Evolutionary conservation across 2,113 vertebrate species (phyloP).

Genomic region (Chaetorhynchus papuensis): DNA sequence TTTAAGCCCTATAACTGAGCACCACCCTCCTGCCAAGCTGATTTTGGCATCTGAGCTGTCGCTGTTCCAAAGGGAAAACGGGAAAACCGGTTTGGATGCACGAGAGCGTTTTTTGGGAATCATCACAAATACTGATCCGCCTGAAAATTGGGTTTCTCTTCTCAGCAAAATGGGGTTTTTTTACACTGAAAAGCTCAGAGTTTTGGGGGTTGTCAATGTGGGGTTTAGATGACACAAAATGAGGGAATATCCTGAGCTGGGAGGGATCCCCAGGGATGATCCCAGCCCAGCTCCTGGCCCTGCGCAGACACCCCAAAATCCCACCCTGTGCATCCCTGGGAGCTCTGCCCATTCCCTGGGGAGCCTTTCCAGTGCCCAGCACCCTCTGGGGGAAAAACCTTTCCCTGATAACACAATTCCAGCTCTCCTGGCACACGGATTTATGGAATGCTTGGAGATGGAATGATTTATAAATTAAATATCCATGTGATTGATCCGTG

Average conservation of each 20-base stretch:
- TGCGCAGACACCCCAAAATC: neutral
- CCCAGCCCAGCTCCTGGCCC: neutral
- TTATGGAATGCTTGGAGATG: neutral
- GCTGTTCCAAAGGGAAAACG: neutral
- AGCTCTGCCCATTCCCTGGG: neutral
- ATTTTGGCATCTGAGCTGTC: neutral
- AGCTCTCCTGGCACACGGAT: neutral
- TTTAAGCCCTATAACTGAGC: neutral
- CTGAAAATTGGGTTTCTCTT: neutral
- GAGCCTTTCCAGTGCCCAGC: neutral
- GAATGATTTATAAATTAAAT: neutral
- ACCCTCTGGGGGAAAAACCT: neutral
- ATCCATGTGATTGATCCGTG: accelerated
- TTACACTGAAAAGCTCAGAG: neutral
- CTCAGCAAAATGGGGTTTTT: neutral
- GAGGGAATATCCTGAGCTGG: neutral
- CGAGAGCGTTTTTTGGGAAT: neutral
- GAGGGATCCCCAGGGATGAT: neutral
- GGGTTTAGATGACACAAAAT: neutral
- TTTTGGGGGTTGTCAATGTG: neutral
- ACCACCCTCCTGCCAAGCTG: neutral
- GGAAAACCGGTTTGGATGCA: neutral
- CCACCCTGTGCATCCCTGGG: neutral
- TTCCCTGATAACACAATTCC: neutral
- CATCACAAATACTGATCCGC: neutral